Evolutionary conservation across 1,140 invertebrate genomes (phyloP), one percentile per base, ranked within the genome.

Genomic region (Zaprionus tsacasi): DNA sequence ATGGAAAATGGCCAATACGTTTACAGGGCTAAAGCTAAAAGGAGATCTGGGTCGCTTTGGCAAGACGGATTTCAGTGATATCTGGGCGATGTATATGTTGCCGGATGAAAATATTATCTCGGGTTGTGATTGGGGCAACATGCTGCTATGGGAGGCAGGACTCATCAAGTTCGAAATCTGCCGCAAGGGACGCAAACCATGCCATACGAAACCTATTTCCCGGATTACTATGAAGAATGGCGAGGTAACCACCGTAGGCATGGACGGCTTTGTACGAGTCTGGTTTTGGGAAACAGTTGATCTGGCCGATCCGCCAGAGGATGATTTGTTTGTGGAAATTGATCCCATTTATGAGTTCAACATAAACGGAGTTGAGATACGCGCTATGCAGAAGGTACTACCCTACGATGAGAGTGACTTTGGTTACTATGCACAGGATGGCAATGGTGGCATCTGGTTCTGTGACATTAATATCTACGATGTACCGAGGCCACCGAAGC

Each of bases 251-350:
- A 95, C 95, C 0, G 93, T 94, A 79, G 95, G 96, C 10, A 94
- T 95, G 81, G 97, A 98, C 93, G 97, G 97, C 0, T 96, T 94
- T 89, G 95, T 98, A 15, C 94, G 96, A 63, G 94, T 97, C 21
- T 98, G 97, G 97, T 97, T 96, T 89, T 98, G 97, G 94, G 96
- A 97, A 67, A 96, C 95, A 0, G 96, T 98, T 15, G 96, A 98
- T 80, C 94, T 96, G 71, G 96, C 97, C 1, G 96, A 98, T 93
- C 95, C 95, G 0, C 94, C 95, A 0, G 96, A 97, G 81, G 96
- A 97, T 8, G 95, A 96, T 76, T 94, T 95, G n/a, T 95, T 95
- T 65, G 94, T 97, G 55, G 95, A 97, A 92, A 95, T 97, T 56
- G 97, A 98, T 90, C 97, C 97, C 3, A 95, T 96, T 60, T 96